A percentile compares a stretch with the other conserved stretches of the same genome.
Evolutionary conservation across 1,140 invertebrate genomes (phyloP).

Genomic region (Prorops nasuta): DNA sequence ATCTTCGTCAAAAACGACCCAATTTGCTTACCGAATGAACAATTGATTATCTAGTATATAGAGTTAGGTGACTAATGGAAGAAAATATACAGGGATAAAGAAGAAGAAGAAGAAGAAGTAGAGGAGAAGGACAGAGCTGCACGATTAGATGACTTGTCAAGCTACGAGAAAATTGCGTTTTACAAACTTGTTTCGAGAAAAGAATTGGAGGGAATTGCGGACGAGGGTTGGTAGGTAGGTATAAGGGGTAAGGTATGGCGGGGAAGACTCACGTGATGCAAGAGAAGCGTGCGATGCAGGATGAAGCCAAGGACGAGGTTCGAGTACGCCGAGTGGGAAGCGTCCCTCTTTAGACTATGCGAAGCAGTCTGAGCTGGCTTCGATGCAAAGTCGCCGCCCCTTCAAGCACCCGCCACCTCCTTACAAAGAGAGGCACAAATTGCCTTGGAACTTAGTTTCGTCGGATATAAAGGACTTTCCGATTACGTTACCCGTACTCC

Average conservation of each 20-base stretch:
- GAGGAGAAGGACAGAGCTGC: slow-evolving; percentile 21
- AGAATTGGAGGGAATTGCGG: slow-evolving; percentile 52
- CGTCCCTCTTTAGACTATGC: slow-evolving; percentile 15
- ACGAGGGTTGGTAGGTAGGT: slow-evolving; percentile 17
- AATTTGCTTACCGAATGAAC: no score
- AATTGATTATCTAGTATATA: no score
- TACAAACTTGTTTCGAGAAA: slow-evolving; percentile 54
- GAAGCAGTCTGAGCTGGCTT: slow-evolving; percentile 36
- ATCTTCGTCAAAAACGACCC: no score
- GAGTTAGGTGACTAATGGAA: no score
- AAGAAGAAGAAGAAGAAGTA: background rate
- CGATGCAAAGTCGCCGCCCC: slow-evolving; percentile 46
- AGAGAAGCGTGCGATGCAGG: slow-evolving; percentile 8
- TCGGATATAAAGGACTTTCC: slow-evolving; percentile 53
- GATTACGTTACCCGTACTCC: slow-evolving; percentile 49
- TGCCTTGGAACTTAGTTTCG: slow-evolving; percentile 55
- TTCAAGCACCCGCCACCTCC: slow-evolving; percentile 23
- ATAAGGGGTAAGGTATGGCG: slow-evolving; percentile 19
- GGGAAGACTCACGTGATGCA: slow-evolving; percentile 18
- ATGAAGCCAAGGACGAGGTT: slow-evolving; percentile 6
- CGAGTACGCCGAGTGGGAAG: slow-evolving; percentile 21
- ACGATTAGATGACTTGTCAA: slow-evolving; percentile 52
- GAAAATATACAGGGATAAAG: no score
- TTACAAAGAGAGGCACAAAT: slow-evolving; percentile 56
- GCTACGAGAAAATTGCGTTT: slow-evolving; percentile 53